Base-by-base conservation (phyloP, 2,797 vertebrate genomes). In the Vireo griseus region DNA sequence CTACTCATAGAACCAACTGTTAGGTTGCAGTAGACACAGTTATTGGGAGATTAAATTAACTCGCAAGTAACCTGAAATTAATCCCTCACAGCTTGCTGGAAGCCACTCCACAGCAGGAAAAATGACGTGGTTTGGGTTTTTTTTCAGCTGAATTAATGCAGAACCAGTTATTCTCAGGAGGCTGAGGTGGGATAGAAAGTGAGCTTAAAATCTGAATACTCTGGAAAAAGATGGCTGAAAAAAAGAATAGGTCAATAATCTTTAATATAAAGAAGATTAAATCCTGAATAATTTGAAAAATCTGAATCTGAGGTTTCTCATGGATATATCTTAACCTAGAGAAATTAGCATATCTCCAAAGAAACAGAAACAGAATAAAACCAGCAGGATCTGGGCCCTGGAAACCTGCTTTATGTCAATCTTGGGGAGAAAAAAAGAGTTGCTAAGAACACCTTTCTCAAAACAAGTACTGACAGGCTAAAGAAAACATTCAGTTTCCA, bases 111-210 rank as follows among this genome's bases (percentile, higher is more conserved):
- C 2, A 14, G 33, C n/a, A 75, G 29, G 7, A 74, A 80, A 88
- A 86, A 25, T 11, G 0, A 33, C 28, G 28, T 50, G 29, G 2
- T 1, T 18, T 57, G 18, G 35, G 12, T 0, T 2, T 48, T 69
- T 51, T 65, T 66, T 18, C 1, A 0, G 10, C 21, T 93, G 58
- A 81, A 81, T 73, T 58, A 72, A 68, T 90, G 65, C 62, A 59
- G 31, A 51, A 86, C 65, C 2, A 5, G 13, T 33, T 74, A 59
- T 55, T 77, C 39, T 58, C 48, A 67, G 9, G 39, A 81, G 21
- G 9, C 5, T 65, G 42, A 42, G 9, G 16, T n/a, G 8, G 11
- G 7, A 48, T 29, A 51, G 20, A 80, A 84, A 78, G 16, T 24
- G 37, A 63, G 10, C 6, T 72, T 69, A 79, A 90, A 80, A 88